phyloP scores from a whole-genome alignment of 2,797 vertebrate genomes.

The Salarias fasciatus region DNA sequence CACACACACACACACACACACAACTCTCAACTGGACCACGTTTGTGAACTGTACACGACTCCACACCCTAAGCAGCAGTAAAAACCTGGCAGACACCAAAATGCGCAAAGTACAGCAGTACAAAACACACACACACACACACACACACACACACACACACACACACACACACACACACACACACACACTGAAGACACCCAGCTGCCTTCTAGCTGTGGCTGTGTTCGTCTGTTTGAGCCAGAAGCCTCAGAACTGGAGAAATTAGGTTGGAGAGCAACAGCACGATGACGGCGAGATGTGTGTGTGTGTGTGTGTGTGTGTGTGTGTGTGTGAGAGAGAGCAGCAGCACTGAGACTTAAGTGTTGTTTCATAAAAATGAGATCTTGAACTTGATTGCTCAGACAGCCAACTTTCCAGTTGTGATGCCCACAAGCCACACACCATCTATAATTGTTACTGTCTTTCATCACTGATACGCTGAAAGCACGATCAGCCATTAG shows the following conservation, averaged over 20 bases:
- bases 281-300: constrained; percentile 11
- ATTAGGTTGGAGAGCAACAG: constrained; percentile 33
- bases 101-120: constrained; percentile 27
- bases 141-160: too few relatives aligned
- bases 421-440: neutral
- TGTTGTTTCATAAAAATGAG: too few relatives aligned
- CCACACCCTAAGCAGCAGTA: constrained; percentile 43
- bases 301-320: constrained; percentile 16
- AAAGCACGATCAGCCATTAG: too few relatives aligned
- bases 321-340: constrained; percentile 17
- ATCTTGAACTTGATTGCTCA: neutral
- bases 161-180: constrained; percentile 18
- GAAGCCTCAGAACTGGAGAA: constrained; percentile 51
- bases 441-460: neutral
- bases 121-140: too few relatives aligned
- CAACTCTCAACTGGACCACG: constrained; percentile 40
- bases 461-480: too few relatives aligned
- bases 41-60: constrained; percentile 65
- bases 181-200: constrained; percentile 25
- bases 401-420: neutral
- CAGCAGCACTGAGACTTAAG: neutral
- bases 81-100: constrained; percentile 52
- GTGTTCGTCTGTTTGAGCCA: constrained; percentile 50
- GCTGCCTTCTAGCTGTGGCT: constrained; percentile 6
- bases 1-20: constrained; percentile 51